Evolutionary conservation across 2,113 vertebrate genomes (phyloP), one percentile per base, ranked within the genome.

Genomic region (Cephalopholis sonnerati): DNA sequence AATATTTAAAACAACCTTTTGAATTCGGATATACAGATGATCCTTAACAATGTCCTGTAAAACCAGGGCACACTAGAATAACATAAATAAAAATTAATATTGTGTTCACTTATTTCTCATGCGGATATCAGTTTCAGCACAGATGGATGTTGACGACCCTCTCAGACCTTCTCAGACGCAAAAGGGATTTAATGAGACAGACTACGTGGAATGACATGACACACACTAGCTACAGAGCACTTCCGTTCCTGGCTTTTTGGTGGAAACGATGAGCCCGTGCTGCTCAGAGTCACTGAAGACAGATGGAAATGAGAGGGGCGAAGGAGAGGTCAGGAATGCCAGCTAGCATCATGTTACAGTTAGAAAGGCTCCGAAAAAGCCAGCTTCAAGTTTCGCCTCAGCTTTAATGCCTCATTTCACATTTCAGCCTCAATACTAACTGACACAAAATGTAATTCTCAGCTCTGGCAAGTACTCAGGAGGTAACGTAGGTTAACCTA

Each of bases 311-410:
- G 27, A 77, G 62, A 29, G 64, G 41, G 66, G 55, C 17, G 53
- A 77, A 39, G 68, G 68, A 57, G 51, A 89, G 84, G 86, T 88
- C 82, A 84, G 63, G 39, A 69, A 83, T 75, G 77, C 0, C 79
- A 71, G 57, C 59, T 32, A 65, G 89, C 61, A 25, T 83, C 59
- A 15, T 27, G 67, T 84, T 88, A 81, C 85, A 81, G 46, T 22
- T 32, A 44, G 55, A 48, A 57, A 53, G 48, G 39, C 18, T 55
- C 53, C 66, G 59, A 74, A 83, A 69, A 75, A 81, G 68, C 53
- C 58, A 46, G 71, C 44, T 71, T 81, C 20, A 71, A 39, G 61
- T 88, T 89, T 83, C 25, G 70, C 54, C 74, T 71, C 44, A 22
- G 25, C 32, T 71, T 83, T 55, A 58, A 71, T 39, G 68, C 22